phyloP scores from a whole-genome alignment of 2,888 invertebrate genomes.

The Melanotus villosus region DNA sequence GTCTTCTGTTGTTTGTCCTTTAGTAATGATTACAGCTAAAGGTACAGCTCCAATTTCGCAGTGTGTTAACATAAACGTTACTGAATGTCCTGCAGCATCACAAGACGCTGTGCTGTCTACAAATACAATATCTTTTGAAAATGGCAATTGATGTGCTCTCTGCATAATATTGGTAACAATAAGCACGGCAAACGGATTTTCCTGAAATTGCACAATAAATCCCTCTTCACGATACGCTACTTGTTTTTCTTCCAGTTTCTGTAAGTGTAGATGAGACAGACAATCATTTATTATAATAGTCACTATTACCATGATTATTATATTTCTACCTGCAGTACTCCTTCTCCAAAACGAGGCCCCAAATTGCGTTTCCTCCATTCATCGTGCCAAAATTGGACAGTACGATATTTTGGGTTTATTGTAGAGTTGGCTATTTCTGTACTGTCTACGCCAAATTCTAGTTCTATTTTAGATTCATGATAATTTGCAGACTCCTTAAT shows the following conservation, averaged over 20 bases:
- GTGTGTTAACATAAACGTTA: constrained; percentile 37
- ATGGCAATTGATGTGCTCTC: neutral
- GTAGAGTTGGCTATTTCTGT: neutral
- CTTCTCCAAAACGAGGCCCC: neutral
- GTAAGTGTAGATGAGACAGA: neutral
- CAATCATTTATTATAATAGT: neutral
- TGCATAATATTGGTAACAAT: neutral
- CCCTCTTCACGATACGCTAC: no score
- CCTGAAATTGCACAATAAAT: neutral
- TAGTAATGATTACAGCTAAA: constrained; percentile 40
- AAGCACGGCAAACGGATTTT: neutral
- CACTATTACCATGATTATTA: neutral
- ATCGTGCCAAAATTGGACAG: neutral
- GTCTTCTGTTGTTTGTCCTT: constrained; percentile 33
- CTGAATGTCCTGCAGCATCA: constrained; percentile 10
- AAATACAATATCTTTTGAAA: neutral
- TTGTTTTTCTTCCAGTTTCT: neutral
- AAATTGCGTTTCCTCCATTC: neutral
- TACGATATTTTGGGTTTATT: neutral
- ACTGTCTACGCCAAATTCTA: neutral
- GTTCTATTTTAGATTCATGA: neutral
- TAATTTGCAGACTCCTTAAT: no score
- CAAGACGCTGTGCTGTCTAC: neutral
- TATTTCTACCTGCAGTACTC: neutral
- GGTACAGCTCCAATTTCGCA: constrained; percentile 42